Conservation (phyloP, 2,797 vertebrate species). For the Linurgus olivaceus region DNA sequence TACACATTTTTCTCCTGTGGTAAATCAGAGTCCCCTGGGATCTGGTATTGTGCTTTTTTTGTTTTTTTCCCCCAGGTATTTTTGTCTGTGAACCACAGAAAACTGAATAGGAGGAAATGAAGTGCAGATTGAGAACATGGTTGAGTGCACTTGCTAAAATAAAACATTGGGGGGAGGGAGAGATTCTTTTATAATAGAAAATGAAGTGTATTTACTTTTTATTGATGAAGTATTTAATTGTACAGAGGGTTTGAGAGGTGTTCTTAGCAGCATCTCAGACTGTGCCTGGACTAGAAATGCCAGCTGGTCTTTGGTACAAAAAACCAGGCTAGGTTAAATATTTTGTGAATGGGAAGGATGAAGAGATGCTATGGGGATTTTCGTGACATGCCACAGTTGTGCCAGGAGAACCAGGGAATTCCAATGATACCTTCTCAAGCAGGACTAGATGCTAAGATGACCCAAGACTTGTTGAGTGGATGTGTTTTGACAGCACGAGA, state of each 20-base stretch:
- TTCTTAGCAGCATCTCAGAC: background rate
- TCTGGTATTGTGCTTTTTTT: constrained; percentile 55
- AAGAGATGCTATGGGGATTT: background rate
- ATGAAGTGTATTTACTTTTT: constrained; percentile 64
- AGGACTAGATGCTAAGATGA: background rate
- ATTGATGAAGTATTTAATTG: constrained; percentile 64
- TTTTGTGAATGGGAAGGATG: background rate
- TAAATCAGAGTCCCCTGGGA: constrained; percentile 59
- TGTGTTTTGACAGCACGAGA: background rate
- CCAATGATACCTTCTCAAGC: background rate
- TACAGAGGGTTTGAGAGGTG: background rate
- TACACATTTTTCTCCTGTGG: constrained; percentile 38
- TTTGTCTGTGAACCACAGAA: constrained; percentile 69
- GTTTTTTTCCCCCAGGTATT: constrained; percentile 64
- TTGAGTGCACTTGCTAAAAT: constrained; percentile 72
- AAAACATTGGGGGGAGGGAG: constrained; percentile 43
- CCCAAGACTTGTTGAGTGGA: background rate
- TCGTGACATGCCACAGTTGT: background rate
- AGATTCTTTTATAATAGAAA: constrained; percentile 60
- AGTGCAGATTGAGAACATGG: constrained; percentile 68
- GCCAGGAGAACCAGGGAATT: background rate
- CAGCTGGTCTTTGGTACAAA: background rate
- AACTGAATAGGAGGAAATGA: constrained; percentile 75
- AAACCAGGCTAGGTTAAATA: background rate
- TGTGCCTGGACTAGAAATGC: background rate